A percentile compares a stretch with the other conserved stretches of the same genome.
Conservation (phyloP, 2,797 vertebrate genomes). For the Fratercula arctica region DNA sequence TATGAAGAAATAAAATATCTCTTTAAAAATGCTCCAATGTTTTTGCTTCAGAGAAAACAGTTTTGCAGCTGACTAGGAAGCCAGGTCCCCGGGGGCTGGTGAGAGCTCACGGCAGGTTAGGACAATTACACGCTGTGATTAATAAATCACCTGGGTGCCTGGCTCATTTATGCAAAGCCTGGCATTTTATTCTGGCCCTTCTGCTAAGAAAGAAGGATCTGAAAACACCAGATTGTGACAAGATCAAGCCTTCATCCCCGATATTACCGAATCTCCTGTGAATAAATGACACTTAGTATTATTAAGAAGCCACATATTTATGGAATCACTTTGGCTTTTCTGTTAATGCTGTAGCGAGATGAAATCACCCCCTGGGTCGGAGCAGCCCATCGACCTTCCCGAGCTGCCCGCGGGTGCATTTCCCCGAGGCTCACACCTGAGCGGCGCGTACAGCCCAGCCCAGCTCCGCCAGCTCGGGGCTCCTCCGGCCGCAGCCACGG, state of each 20-base stretch:
- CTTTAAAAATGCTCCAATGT: neutral
- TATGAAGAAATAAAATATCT: neutral
- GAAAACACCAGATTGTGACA: neutral
- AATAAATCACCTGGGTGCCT: neutral
- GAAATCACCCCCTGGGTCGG: fast-evolving
- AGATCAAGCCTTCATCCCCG: neutral
- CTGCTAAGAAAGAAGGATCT: neutral
- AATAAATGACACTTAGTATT: neutral
- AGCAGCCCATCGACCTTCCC: neutral
- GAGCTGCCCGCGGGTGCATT: fast-evolving
- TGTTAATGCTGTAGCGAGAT: neutral
- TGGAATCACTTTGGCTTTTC: neutral
- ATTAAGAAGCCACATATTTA: neutral
- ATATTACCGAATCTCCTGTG: neutral
- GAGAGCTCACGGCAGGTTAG: neutral
- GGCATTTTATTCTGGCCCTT: neutral
- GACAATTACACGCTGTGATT: neutral
- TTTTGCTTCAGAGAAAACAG: neutral
- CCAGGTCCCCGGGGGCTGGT: neutral
- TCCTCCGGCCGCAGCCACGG: fast-evolving
- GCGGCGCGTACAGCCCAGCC: neutral
- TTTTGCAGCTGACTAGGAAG: neutral
- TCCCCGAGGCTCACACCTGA: neutral
- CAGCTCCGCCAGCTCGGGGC: neutral
- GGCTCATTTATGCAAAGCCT: neutral